phyloP scores from a whole-genome alignment of 2,113 vertebrate species.

The Oenanthe melanoleuca region DNA sequence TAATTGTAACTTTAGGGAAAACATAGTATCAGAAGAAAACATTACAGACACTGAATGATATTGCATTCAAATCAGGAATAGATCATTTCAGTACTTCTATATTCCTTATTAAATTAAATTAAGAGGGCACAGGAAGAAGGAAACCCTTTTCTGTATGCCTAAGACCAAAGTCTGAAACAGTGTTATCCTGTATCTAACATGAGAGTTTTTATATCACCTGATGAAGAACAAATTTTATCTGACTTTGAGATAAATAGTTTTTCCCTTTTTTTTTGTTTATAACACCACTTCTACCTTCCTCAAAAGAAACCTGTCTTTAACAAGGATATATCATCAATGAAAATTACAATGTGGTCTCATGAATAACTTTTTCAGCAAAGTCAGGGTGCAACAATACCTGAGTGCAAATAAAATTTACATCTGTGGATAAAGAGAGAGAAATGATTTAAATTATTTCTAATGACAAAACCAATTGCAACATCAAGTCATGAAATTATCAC shows the following conservation, averaged over 20 bases:
- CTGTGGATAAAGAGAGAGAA: background rate
- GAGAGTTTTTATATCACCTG: background rate
- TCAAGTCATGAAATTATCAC: background rate
- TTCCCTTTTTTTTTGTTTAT: background rate
- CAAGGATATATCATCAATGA: background rate
- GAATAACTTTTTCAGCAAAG: background rate
- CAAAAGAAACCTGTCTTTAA: background rate
- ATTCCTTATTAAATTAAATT: background rate
- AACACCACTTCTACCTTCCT: background rate
- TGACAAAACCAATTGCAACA: background rate
- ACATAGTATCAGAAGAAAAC: background rate
- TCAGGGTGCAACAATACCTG: background rate
- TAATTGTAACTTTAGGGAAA: background rate
- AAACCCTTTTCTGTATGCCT: background rate
- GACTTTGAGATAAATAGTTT: background rate
- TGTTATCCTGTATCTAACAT: background rate
- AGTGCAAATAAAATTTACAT: background rate
- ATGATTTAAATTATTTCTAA: background rate
- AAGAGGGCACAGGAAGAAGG: background rate
- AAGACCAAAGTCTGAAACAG: background rate
- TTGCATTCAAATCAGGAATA: background rate
- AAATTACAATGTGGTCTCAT: background rate
- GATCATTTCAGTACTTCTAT: background rate
- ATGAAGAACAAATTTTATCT: background rate
- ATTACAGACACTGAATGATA: background rate